A percentile compares a stretch with the other conserved stretches of the same genome.
Evolutionary conservation across 2,797 vertebrate genomes (phyloP).

Genomic region (Varecia variegata): DNA sequence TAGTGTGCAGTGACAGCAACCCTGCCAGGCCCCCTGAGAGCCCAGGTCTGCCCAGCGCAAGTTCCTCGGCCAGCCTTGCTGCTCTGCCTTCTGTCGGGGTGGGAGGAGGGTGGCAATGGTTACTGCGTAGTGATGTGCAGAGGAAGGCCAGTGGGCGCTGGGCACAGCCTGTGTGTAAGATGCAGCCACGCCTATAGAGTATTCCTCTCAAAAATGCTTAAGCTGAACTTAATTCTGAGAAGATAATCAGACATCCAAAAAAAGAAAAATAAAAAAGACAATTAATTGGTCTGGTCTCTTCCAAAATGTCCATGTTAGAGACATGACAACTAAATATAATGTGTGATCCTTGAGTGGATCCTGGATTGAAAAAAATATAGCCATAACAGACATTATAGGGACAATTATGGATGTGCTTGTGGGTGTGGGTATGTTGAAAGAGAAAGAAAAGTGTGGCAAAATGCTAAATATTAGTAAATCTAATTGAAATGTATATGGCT

Average conservation of each 20-base stretch:
- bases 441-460: not conserved
- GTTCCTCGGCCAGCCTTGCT: not conserved
- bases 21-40: not conserved
- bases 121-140: not conserved
- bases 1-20: too few relatives aligned
- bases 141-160: not conserved
- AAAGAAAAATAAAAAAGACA: not conserved
- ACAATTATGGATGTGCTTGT: not conserved
- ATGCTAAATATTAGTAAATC: not conserved
- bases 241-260: not conserved
- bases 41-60: not conserved
- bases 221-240: not conserved
- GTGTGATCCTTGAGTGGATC: not conserved
- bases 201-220: not conserved
- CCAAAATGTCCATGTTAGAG: not conserved
- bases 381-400: not conserved
- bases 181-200: fast-evolving
- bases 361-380: not conserved
- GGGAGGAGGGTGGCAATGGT: fast-evolving
- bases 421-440: not conserved
- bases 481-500: not conserved
- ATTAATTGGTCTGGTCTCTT: not conserved
- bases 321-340: not conserved
- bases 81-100: not conserved
- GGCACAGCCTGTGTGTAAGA: not conserved